Base-by-base conservation (phyloP, 1,140 invertebrate genomes). In the Leptopilina boulardi region DNA sequence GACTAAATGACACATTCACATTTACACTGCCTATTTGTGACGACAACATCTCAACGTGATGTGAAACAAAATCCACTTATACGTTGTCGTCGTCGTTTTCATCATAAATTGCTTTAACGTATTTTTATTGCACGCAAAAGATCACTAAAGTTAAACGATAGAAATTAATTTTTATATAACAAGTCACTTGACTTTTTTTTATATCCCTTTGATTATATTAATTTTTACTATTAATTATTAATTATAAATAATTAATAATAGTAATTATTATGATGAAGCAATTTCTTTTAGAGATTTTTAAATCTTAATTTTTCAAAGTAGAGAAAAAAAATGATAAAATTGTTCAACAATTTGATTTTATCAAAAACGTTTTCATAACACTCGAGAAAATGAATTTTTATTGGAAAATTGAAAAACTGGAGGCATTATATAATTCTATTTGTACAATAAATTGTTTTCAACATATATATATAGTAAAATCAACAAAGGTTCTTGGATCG, bases 11-110 rank as follows among this genome's bases (percentile, higher is more conserved):
- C 74, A 72, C 38, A 18, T 42, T 21, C 23, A 73, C 74, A 42
- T 42, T 82, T 81, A 83, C 76, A 77, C 47, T 23, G 23, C 44
- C 74, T 76, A 85, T 85, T 85, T 85, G 74, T 85, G 82, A 82
- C 59, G 73, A 82, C 70, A 73, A 70, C 72, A 77, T 66, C n/a
- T n/a, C 59, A 66, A 66, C 59, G 23, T 66, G 59, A 66, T 66
- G 21, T 30, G 59, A 30, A 26, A 66, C 26, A 66, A 66, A 66
- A 66, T 66, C 26, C 59, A 66, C 23, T 66, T 66, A 34, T 34
- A 66, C 26, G 21, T n/a, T n/a, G n/a, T n/a, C n/a, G 15, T 15
- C 6, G 23, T 66, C 26, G 11, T 66, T 66, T 66, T 66, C 59
- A 66, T 66, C 59, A n/a, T 66, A 66, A 66, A 66, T 23, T 66